phyloP scores from a whole-genome alignment of 2,113 vertebrate genomes.

The Myiagra hebetior region DNA sequence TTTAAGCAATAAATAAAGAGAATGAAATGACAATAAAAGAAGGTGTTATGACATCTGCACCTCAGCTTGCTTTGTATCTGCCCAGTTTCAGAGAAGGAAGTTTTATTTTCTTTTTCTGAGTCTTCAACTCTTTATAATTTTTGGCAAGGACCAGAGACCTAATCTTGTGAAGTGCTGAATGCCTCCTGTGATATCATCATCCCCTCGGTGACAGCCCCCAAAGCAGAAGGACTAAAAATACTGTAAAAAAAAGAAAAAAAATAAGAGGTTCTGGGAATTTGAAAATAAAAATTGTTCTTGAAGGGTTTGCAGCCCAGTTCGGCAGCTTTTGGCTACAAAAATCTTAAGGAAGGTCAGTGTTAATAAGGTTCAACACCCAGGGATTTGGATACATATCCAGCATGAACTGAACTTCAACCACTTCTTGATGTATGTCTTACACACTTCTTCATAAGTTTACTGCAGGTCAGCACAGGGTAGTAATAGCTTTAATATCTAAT shows the following conservation, averaged over 20 bases:
- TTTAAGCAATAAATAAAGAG: neutral
- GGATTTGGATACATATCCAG: neutral
- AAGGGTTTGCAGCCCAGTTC: neutral
- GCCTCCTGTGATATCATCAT: conserved; percentile 50
- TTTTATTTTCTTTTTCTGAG: conserved; percentile 10
- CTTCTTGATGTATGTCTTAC: neutral
- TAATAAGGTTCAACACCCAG: neutral
- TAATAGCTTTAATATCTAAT: neutral
- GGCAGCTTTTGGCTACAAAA: neutral
- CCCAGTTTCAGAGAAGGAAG: neutral
- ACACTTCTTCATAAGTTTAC: neutral
- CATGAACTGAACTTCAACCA: neutral
- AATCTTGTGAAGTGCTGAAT: conserved; percentile 56
- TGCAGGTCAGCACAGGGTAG: neutral
- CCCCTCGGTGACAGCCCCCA: conserved; percentile 40
- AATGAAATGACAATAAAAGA: neutral
- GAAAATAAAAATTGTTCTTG: neutral
- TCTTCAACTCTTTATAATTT: neutral
- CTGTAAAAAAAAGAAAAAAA: neutral
- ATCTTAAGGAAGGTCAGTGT: neutral
- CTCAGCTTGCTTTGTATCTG: neutral
- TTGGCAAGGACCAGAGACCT: conserved; percentile 46
- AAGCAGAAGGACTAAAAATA: conserved; percentile 56
- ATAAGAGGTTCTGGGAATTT: neutral
- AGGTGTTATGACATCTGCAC: neutral